Percentiles rank a stretch among this genome's conserved stretches.
Conservation (phyloP, 2,797 vertebrate species). For the Crypturellus tataupa region DNA sequence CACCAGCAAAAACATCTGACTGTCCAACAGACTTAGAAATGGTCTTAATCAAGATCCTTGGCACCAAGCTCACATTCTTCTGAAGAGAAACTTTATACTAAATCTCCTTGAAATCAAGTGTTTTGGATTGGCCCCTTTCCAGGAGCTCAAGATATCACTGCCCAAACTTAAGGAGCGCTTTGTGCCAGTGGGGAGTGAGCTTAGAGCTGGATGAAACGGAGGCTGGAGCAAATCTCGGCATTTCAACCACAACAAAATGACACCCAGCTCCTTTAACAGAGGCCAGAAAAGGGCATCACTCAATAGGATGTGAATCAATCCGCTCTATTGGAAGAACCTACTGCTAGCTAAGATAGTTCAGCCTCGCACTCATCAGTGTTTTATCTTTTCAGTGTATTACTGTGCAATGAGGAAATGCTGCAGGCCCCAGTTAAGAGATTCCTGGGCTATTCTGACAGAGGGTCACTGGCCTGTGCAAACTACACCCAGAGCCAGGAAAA, state of each 20-base stretch:
- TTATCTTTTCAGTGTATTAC: not conserved
- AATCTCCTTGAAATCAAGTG: conserved; percentile 55
- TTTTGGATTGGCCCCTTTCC: conserved; percentile 49
- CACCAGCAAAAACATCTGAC: conserved; percentile 48
- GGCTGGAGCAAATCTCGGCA: conserved; percentile 38
- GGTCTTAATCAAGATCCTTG: conserved; percentile 62
- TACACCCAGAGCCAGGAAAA: not conserved
- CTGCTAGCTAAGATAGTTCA: not conserved
- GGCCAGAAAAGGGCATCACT: conserved; percentile 40
- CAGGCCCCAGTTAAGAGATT: not conserved
- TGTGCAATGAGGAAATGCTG: not conserved
- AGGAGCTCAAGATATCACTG: conserved; percentile 35
- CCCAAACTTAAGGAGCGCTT: conserved; percentile 53
- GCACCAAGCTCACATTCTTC: conserved; percentile 54
- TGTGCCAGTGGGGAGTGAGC: conserved; percentile 51
- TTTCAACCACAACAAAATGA: conserved; percentile 59
- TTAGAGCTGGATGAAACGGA: conserved; percentile 41
- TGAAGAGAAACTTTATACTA: conserved; percentile 53
- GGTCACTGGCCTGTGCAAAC: not conserved
- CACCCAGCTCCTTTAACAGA: conserved; percentile 45
- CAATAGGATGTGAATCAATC: conserved; percentile 32
- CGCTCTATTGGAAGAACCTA: not conserved
- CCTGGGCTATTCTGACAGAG: not conserved
- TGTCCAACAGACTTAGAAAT: conserved; percentile 38
- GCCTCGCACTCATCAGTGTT: not conserved